Evolutionary conservation across 2,797 vertebrate species (phyloP).

Genomic region (Sciaenops ocellatus): DNA sequence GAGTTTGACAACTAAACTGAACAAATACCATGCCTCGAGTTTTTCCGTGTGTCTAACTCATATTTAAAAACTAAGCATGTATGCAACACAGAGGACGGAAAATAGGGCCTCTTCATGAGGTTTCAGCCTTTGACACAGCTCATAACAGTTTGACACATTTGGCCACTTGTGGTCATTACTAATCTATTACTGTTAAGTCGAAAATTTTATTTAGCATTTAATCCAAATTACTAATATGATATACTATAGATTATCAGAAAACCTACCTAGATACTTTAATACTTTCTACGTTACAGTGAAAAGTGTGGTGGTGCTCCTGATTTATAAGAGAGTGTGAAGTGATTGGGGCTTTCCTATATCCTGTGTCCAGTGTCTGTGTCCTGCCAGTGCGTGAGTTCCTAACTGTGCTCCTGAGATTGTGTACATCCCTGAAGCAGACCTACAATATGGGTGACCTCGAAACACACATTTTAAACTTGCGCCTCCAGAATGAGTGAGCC

Average conservation of each 20-base stretch:
- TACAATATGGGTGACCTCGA: conserved; percentile 22
- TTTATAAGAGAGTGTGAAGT: neutral
- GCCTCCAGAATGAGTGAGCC: conserved; percentile 8
- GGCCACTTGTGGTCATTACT: neutral
- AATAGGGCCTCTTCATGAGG: conserved; percentile 21
- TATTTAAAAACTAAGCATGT: conserved; percentile 4
- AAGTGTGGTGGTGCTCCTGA: conserved; percentile 4
- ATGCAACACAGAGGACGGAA: neutral
- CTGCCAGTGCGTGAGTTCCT: neutral
- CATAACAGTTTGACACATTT: conserved; percentile 11
- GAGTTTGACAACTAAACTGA: neutral
- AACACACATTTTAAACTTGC: neutral
- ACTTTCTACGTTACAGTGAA: conserved; percentile 13
- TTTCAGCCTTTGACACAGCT: conserved; percentile 22
- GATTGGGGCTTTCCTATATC: neutral
- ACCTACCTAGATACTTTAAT: neutral
- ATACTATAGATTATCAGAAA: neutral
- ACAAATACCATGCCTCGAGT: conserved; percentile 1
- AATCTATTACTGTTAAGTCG: neutral
- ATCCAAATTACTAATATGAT: neutral
- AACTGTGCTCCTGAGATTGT: conserved; percentile 58
- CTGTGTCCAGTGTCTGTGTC: conserved; percentile 30
- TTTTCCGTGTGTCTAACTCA: neutral
- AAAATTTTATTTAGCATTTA: neutral
- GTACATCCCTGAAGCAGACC: conserved; percentile 48